Evolutionary conservation across 2,797 vertebrate species (phyloP).

Genomic region (Anguilla megastoma): DNA sequence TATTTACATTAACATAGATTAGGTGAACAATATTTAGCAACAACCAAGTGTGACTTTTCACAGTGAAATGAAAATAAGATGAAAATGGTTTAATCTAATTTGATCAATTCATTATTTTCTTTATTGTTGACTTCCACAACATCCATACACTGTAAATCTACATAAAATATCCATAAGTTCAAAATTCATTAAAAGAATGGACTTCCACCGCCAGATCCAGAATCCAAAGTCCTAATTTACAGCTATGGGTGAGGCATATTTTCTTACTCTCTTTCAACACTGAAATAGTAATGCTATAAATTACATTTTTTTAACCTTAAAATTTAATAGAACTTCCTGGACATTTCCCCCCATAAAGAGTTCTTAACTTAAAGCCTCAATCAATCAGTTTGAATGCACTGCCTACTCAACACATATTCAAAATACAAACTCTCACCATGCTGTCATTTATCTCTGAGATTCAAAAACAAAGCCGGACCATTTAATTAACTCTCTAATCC

Average conservation of each 20-base stretch:
- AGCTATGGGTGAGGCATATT: background rate
- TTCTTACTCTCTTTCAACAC: background rate
- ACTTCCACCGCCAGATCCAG: background rate
- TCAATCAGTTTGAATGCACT: constrained; percentile 67
- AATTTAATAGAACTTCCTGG: background rate
- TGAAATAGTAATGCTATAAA: background rate
- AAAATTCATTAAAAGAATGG: background rate
- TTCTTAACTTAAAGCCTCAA: constrained; percentile 43
- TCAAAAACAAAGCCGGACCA: constrained; percentile 62
- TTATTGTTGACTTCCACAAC: background rate
- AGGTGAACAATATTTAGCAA: background rate
- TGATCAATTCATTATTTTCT: background rate
- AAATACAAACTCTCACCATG: constrained; percentile 58
- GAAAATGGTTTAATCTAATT: background rate
- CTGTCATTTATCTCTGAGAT: constrained; percentile 65
- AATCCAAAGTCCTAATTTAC: background rate
- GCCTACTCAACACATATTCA: constrained; percentile 55
- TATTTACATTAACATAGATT: background rate
- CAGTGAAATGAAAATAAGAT: background rate
- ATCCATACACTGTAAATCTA: background rate
- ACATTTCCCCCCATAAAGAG: background rate
- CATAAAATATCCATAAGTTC: background rate
- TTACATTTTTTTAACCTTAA: background rate
- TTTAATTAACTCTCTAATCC: constrained; percentile 64
- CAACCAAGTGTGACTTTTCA: background rate